Evolutionary conservation across 2,113 vertebrate species (phyloP), one percentile per base, ranked within the genome.

Genomic region (Catharus minimus): DNA sequence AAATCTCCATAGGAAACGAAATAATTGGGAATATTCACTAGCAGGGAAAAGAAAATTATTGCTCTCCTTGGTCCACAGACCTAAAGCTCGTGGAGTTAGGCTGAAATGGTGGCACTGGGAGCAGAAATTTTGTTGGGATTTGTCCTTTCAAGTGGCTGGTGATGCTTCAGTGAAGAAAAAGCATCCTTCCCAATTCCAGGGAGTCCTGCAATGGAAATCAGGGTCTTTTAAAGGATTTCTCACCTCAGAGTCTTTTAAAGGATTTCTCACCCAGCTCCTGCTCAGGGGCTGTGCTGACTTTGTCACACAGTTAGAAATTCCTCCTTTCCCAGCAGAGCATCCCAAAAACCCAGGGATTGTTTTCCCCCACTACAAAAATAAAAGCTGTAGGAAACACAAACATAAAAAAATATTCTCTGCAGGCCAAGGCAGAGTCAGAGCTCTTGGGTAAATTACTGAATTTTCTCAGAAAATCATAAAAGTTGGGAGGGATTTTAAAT

Each of bases 1-100:
- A 94, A 14, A 49, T 64, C 83, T 93, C 86, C 20, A 4, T 38
- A 83, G 90, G 80, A 95, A 95, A 93, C 14, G 13, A 83, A 96
- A 93, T 95, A 93, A 92, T 84, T 90, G 92, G 79, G 88, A 86
- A 86, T 95, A 90, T 88, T 83, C 80, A 30, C 72, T 43, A 36
- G 36, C 52, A 92, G 80, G 73, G 82, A 64, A 75, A 81, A 75
- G 79, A 75, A 88, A 94, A 91, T 27, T 72, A 78, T 44, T 67
- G 64, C 79, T 83, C 36, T 46, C 56, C 56, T 77, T 28, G 36
- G 47, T 4, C 15, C 49, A 39, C 24, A 89, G 43, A 24, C 21
- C 50, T 60, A 50, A 73, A 53, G 7, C 56, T 24, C 47, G 64
- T 11, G 47, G 46, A 17, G 12, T 32, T 16, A 3, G 1, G 27